Evolutionary conservation across 1,140 invertebrate genomes (phyloP).

Genomic region (Wiebesia pumilae): DNA sequence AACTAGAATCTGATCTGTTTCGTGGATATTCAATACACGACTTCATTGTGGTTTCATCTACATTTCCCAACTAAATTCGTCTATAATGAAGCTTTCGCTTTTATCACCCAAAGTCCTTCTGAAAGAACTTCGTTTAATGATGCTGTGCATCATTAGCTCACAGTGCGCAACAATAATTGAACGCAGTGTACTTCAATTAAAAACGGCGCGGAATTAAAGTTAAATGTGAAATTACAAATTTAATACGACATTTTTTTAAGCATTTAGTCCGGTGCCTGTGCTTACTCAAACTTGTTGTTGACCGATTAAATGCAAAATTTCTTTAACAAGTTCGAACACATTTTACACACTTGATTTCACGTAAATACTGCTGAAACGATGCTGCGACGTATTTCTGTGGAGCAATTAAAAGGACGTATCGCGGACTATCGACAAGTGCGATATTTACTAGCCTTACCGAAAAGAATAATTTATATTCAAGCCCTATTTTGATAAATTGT

Average conservation of each 20-base stretch:
- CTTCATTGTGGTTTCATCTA: no score
- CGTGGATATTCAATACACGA: no score
- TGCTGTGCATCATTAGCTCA: not conserved
- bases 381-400: not conserved
- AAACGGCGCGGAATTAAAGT: no score
- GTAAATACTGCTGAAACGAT: slow-evolving; percentile 8
- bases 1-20: no score
- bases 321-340: not conserved
- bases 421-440: not conserved
- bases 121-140: no score
- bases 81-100: no score
- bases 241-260: not conserved
- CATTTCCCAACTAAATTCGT: no score
- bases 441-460: not conserved
- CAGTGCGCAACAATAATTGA: not conserved
- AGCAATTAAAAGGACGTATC: not conserved
- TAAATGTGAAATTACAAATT: not conserved
- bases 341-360: slow-evolving; percentile 8
- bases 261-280: not conserved
- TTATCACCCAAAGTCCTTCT: no score
- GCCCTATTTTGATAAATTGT: no score
- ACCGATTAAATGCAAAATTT: not conserved
- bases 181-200: not conserved
- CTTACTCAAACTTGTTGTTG: not conserved
- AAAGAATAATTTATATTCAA: no score